Percentiles rank a stretch among this genome's conserved stretches.
Evolutionary conservation across 2,888 invertebrate species (phyloP).

Genomic region (Polydesmus complanatus): DNA sequence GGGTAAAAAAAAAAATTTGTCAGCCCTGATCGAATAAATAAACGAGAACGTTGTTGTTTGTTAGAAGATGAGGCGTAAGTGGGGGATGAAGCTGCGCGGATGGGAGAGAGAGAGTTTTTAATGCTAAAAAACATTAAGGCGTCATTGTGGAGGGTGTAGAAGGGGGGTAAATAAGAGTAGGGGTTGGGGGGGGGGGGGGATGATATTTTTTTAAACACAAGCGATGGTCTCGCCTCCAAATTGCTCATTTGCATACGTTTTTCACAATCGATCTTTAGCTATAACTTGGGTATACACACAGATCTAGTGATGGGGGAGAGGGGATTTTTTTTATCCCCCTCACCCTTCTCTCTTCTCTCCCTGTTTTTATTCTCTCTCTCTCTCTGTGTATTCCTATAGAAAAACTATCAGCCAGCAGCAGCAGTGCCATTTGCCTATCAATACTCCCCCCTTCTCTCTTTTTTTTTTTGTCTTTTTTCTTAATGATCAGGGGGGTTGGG

Average conservation of each 20-base stretch:
- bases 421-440: too few relatives aligned
- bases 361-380: too few relatives aligned
- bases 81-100: neutral
- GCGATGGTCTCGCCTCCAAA: neutral
- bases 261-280: neutral
- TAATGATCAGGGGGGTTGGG: neutral
- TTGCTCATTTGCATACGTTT: neutral
- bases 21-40: neutral
- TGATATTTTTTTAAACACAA: neutral
- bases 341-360: too few relatives aligned
- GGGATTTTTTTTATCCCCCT: too few relatives aligned
- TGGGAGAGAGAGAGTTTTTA: neutral
- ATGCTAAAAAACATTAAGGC: neutral
- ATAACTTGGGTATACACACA: neutral
- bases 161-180: neutral
- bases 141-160: too few relatives aligned
- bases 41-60: neutral
- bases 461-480: too few relatives aligned
- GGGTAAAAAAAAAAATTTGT: too few relatives aligned
- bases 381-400: too few relatives aligned
- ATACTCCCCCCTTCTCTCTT: neutral
- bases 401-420: too few relatives aligned
- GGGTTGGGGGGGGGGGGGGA: neutral
- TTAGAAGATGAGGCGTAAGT: neutral
- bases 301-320: too few relatives aligned